Conservation (phyloP, 2,888 invertebrate genomes). For the Plebejus melissa region DNA sequence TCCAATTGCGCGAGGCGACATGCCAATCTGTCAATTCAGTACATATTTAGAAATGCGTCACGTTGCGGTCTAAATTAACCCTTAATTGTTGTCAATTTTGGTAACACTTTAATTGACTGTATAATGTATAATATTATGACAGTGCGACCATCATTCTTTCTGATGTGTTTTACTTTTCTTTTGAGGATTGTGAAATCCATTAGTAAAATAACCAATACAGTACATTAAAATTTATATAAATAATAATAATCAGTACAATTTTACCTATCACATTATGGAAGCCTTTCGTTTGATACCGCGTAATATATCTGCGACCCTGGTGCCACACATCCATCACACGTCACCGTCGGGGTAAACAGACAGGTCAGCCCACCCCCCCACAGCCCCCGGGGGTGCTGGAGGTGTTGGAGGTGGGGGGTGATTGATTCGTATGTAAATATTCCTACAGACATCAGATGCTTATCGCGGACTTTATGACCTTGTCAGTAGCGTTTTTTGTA, state of each 20-base stretch:
- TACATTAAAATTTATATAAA: not conserved
- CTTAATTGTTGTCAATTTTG: too few relatives aligned
- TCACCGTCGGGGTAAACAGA: slow-evolving; percentile 62
- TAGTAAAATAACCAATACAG: too few relatives aligned
- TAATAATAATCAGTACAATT: not conserved
- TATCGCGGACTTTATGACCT: slow-evolving; percentile 13
- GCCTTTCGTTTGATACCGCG: slow-evolving; percentile 4
- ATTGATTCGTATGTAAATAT: slow-evolving; percentile 66
- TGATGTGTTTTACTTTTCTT: too few relatives aligned
- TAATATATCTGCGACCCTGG: slow-evolving; percentile 25
- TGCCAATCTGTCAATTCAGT: too few relatives aligned
- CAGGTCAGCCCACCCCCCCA: slow-evolving; percentile 51
- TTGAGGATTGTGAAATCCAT: too few relatives aligned
- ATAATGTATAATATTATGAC: too few relatives aligned
- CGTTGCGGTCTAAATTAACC: too few relatives aligned
- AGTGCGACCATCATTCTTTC: too few relatives aligned
- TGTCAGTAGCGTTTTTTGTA: not conserved
- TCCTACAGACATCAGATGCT: slow-evolving; percentile 23
- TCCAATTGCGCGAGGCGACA: too few relatives aligned
- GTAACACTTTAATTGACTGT: too few relatives aligned
- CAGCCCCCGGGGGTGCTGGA: slow-evolving; percentile 29
- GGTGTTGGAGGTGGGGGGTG: slow-evolving; percentile 49
- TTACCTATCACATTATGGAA: not conserved
- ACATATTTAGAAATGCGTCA: too few relatives aligned
- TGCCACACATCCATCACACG: slow-evolving; percentile 58